Evolutionary conservation across 2,888 invertebrate species (phyloP), one percentile per base, ranked within the genome.

Genomic region (Horisme vitalbata): DNA sequence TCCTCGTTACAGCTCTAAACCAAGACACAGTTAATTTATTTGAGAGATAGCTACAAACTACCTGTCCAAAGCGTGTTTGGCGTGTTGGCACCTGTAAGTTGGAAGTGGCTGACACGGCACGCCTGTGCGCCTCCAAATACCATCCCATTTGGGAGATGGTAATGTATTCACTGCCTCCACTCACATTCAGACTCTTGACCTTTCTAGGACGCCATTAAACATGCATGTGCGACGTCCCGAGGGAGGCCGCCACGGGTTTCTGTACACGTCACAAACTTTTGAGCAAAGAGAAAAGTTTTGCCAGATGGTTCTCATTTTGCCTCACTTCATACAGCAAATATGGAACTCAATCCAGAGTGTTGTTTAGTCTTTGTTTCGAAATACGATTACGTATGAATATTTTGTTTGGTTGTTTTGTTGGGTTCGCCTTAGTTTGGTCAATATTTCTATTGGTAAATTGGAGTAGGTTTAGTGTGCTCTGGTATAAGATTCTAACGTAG

Each of bases 1-100:
- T 75, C 75, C 75, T 78, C 74, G 79, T 82, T 79, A 79, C 82
- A 63, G 71, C 75, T 83, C 78, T 76, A 79, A 83, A 80, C 77
- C 79, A 75, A 84, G 80, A 79, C 79, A 81, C 79, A 84, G 86
- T 86, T 87, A 86, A 86, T 86, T 87, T 84, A 76, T 81, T 85
- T 83, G 82, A 80, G 79, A 80, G 87, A 83, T 82, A 83, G 82
- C 76, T 79, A 83, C 84, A 82, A 86, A 87, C 80, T 82, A 85
- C 80, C 83, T 86, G 83, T 79, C 81, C 73, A 68, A 71, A 67
- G 26, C 26, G 26, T 26, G 23, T 26, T 36, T 11, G 10, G 66
- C 65, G 74, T 69, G 77, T 77, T 79, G 54, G 26, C 73, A 75
- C 65, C 63, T 72, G 61, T 71, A 75, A 83, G 69, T 83, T 81